These are phyloP conservation scores for Pteronotus mesoamericanus DNA, from an alignment of 2,797 vertebrate species.

Conservation along the genomic window DNA sequence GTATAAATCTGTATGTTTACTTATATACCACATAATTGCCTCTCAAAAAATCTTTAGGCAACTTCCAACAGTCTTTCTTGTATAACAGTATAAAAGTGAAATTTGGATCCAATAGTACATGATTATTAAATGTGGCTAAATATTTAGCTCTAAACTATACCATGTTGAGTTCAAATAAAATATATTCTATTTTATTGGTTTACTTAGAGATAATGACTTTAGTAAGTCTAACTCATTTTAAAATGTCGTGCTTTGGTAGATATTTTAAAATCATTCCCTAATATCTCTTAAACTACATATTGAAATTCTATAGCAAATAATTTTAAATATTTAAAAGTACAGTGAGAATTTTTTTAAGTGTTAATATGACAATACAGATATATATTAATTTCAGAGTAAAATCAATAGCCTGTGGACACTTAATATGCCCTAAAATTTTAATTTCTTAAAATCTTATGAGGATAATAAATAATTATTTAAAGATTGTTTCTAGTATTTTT, in stretches of 20 bases:
- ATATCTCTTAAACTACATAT: background rate
- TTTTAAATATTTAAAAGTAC: background rate
- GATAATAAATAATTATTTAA: background rate
- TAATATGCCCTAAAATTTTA: background rate
- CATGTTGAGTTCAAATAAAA: background rate
- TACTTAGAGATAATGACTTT: background rate
- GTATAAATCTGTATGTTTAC: background rate
- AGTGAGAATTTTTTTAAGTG: background rate
- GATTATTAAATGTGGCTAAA: background rate
- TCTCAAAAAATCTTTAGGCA: background rate
- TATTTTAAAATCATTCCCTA: background rate
- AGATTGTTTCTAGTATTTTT: background rate
- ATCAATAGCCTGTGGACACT: background rate
- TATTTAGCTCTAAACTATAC: background rate
- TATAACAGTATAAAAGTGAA: background rate
- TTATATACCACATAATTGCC: background rate
- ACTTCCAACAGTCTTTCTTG: background rate
- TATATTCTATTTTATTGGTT: constrained; percentile 6
- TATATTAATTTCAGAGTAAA: background rate
- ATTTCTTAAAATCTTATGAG: background rate
- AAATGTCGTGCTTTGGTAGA: background rate
- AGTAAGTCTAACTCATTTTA: background rate
- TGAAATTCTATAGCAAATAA: background rate
- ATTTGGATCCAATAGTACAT: background rate
- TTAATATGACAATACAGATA: background rate